phyloP scores from a whole-genome alignment of 2,888 invertebrate genomes.

The Tromatobia lineatoria region DNA sequence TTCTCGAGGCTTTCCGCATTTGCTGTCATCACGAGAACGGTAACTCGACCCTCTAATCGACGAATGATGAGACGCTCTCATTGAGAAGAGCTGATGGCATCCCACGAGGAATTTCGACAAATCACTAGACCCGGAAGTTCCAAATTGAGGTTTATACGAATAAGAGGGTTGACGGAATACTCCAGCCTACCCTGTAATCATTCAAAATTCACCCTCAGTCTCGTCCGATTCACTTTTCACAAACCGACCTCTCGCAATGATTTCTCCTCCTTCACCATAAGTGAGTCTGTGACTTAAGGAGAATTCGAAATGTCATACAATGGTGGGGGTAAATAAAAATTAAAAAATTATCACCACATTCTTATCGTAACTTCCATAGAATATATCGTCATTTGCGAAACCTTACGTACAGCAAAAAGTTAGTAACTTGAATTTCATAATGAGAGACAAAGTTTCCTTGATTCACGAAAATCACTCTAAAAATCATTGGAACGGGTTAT shows the following conservation, averaged over 20 bases:
- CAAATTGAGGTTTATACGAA: conserved; percentile 12
- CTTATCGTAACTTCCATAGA: too few relatives aligned
- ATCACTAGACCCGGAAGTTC: conserved; percentile 20
- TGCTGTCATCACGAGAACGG: conserved; percentile 30
- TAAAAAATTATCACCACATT: background rate
- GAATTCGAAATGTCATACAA: background rate
- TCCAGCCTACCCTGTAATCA: conserved; percentile 24
- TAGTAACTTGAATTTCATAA: too few relatives aligned
- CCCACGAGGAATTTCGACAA: background rate
- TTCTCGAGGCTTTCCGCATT: conserved; percentile 32
- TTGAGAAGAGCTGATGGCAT: conserved; percentile 1
- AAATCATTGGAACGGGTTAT: too few relatives aligned
- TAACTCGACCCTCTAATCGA: conserved; percentile 38
- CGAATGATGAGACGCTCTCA: conserved; percentile 40
- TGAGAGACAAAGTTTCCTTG: too few relatives aligned
- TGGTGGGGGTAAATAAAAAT: background rate
- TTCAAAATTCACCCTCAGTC: background rate
- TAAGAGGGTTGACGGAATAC: background rate
- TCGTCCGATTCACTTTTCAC: background rate
- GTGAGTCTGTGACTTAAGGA: background rate
- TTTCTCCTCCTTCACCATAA: background rate
- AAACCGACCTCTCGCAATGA: background rate
- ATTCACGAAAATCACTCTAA: too few relatives aligned
- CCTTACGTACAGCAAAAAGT: too few relatives aligned
- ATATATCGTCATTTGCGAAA: too few relatives aligned